Evolutionary conservation across 2,113 vertebrate genomes (phyloP).

Genomic region (Chascanopsetta lugubris): DNA sequence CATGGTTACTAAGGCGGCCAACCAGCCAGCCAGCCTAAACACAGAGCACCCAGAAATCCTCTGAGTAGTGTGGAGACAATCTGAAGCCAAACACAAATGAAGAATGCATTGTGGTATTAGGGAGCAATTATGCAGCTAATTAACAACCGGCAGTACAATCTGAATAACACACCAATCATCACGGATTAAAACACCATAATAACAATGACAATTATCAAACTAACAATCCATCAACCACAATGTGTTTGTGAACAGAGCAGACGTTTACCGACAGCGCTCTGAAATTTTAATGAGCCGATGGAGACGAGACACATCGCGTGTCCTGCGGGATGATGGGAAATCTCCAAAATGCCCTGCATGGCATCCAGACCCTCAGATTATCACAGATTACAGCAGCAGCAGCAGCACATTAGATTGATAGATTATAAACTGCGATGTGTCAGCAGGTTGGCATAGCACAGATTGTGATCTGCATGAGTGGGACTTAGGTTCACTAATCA

Average conservation of each 20-base stretch:
- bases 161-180: slow-evolving; percentile 14
- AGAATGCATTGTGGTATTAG: slow-evolving; percentile 16
- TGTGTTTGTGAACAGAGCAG: slow-evolving; percentile 28
- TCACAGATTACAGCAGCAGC: slow-evolving; percentile 59
- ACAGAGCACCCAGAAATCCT: slow-evolving; percentile 62
- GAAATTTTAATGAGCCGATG: slow-evolving; percentile 39
- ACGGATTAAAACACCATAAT: slow-evolving; percentile 11
- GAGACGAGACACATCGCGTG: slow-evolving; percentile 11
- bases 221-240: slow-evolving; percentile 14
- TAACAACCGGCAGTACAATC: slow-evolving; percentile 1
- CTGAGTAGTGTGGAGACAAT: slow-evolving; percentile 16
- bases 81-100: slow-evolving; percentile 27
- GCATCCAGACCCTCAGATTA: slow-evolving; percentile 44
- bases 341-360: slow-evolving; percentile 34
- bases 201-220: neutral
- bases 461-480: slow-evolving; percentile 37
- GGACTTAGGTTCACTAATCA: slow-evolving; percentile 33
- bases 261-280: slow-evolving; percentile 13
- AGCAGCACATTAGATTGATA: slow-evolving; percentile 42
- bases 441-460: slow-evolving; percentile 13
- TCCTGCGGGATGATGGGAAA: slow-evolving; percentile 24
- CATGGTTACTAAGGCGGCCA: slow-evolving; percentile 70
- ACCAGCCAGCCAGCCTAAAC: slow-evolving; percentile 72
- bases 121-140: neutral
- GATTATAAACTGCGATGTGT: slow-evolving; percentile 41